A percentile compares a stretch with the other conserved stretches of the same genome.
Evolutionary conservation across 2,888 invertebrate species (phyloP).

Genomic region (Heliconius ethilla): DNA sequence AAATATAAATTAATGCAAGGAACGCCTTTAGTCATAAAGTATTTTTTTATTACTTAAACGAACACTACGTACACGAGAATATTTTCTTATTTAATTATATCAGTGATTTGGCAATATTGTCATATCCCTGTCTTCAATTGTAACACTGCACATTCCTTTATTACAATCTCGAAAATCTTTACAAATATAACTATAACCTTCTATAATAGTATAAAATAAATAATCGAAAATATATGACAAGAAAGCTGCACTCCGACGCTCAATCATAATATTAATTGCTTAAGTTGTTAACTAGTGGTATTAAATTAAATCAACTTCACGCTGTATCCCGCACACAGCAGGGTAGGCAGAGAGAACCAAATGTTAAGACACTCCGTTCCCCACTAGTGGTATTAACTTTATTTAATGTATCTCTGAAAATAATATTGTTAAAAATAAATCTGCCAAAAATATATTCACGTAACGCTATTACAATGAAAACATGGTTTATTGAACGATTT

Average conservation of each 20-base stretch:
- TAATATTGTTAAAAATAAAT: too few species aligned
- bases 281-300: too few species aligned
- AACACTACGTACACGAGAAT: background rate
- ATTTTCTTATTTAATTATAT: background rate
- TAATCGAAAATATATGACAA: background rate
- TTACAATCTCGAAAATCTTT: background rate
- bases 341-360: too few species aligned
- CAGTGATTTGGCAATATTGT: background rate
- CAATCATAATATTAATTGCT: background rate
- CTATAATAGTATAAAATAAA: background rate
- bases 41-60: background rate
- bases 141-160: background rate
- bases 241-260: background rate
- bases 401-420: too few species aligned
- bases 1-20: conserved; percentile 5
- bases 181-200: background rate
- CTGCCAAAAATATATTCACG: background rate
- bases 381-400: too few species aligned
- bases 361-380: too few species aligned
- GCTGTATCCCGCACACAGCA: too few species aligned
- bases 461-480: background rate
- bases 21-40: background rate
- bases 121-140: too few species aligned
- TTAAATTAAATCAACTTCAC: too few species aligned
- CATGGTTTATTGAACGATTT: too few species aligned